phyloP scores from a whole-genome alignment of 2,888 invertebrate species.

The Hirtodrosophila trivittata region DNA sequence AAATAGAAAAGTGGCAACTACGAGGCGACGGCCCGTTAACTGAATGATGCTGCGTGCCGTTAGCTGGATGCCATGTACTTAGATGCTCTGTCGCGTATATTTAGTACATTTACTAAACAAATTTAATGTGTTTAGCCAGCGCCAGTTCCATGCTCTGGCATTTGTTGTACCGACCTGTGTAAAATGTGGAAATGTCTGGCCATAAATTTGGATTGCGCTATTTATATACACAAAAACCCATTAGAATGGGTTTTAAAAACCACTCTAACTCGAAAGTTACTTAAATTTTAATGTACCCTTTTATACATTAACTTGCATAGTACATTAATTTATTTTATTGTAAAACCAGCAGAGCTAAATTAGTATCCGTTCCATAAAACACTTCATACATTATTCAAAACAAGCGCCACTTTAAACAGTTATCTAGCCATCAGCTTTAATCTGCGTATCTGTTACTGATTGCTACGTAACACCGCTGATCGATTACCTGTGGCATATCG shows the following conservation, averaged over 20 bases:
- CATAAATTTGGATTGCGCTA: constrained; percentile 36
- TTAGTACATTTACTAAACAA: constrained; percentile 70
- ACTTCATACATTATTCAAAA: too few species aligned
- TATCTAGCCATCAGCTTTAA: too few species aligned
- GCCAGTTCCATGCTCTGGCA: constrained; percentile 6
- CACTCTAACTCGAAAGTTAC: constrained; percentile 2
- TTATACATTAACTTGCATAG: constrained; percentile 3
- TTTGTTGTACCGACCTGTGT: constrained; percentile 34
- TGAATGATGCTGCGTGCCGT: constrained; percentile 36
- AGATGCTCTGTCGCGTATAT: constrained; percentile 46
- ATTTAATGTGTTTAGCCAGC: constrained; percentile 56
- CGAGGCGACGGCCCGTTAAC: constrained; percentile 68
- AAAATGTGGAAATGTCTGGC: constrained; percentile 24
- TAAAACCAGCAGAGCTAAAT: too few species aligned
- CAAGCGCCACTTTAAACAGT: too few species aligned
- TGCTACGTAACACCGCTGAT: too few species aligned
- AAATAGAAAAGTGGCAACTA: constrained; percentile 79
- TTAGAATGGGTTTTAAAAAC: constrained; percentile 10
- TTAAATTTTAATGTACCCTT: constrained; percentile 1
- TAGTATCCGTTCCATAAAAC: too few species aligned
- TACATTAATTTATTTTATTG: not conserved
- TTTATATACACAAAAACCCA: constrained; percentile 18
- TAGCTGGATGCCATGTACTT: constrained; percentile 10
- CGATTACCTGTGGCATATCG: too few species aligned
- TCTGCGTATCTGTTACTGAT: too few species aligned